These are phyloP conservation scores for Epistrophe eligans DNA, from an alignment of 2,888 invertebrate species.

Conservation along the genomic window DNA sequence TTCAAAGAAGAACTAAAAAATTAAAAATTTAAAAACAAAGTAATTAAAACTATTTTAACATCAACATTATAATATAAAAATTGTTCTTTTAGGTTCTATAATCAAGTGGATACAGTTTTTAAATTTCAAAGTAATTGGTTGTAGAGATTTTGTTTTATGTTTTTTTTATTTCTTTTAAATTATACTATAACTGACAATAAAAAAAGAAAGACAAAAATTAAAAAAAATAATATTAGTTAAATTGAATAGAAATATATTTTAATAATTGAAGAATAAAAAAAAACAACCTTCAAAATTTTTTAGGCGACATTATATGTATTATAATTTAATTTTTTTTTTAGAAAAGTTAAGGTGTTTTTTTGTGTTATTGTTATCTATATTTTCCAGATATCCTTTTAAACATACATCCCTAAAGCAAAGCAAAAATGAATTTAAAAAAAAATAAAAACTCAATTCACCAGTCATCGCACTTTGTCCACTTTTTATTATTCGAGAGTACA, in stretches of 20 bases:
- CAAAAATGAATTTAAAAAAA: slow-evolving; percentile 38
- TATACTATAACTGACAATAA: slow-evolving; percentile 65
- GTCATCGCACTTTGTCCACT: slow-evolving; percentile 60
- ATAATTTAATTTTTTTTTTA: neutral
- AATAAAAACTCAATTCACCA: slow-evolving; percentile 63
- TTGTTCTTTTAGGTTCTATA: slow-evolving; percentile 57
- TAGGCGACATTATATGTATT: neutral
- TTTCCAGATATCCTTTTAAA: slow-evolving; percentile 20
- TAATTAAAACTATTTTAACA: slow-evolving; percentile 35
- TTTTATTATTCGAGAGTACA: slow-evolving; percentile 51
- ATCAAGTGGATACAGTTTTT: slow-evolving; percentile 7
- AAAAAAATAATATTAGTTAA: slow-evolving; percentile 9
- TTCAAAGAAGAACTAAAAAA: slow-evolving; percentile 76
- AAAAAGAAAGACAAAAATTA: slow-evolving; percentile 46
- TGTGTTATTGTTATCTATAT: neutral
- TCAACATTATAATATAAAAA: slow-evolving; percentile 21
- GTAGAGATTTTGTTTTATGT: neutral
- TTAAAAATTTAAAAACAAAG: slow-evolving; percentile 42
- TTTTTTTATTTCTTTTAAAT: neutral
- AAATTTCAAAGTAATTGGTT: slow-evolving; percentile 31
- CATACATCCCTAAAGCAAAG: slow-evolving; percentile 30
- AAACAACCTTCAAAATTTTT: neutral
- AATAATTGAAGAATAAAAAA: neutral
- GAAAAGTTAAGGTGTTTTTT: neutral
- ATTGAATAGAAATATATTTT: slow-evolving; percentile 23